Conservation (phyloP, 1,140 invertebrate genomes). For the Diachasma alloeum region DNA sequence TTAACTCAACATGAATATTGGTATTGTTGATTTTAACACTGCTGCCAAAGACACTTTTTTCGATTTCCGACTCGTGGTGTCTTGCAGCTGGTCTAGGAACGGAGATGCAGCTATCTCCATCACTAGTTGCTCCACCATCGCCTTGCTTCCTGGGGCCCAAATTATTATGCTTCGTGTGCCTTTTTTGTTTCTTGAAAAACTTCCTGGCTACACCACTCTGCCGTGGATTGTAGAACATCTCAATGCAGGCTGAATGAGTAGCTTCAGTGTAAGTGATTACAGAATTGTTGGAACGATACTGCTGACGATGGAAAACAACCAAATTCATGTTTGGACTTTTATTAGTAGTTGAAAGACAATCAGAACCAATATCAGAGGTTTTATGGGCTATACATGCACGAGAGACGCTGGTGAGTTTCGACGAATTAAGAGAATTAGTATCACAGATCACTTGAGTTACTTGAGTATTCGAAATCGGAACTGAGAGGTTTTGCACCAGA, state of each 20-base stretch:
- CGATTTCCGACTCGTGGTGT: slow-evolving; percentile 67
- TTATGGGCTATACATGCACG: slow-evolving; percentile 49
- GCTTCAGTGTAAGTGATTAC: slow-evolving; percentile 75
- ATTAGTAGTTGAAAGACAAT: slow-evolving; percentile 42
- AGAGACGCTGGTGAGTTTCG: slow-evolving; percentile 53
- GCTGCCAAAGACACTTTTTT: slow-evolving; percentile 72
- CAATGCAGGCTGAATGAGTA: slow-evolving; percentile 67
- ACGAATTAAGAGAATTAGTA: slow-evolving; percentile 57
- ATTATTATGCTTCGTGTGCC: slow-evolving; percentile 78
- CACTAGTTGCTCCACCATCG: slow-evolving; percentile 70
- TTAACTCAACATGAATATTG: slow-evolving; percentile 76
- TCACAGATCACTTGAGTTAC: slow-evolving; percentile 58
- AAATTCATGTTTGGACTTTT: slow-evolving; percentile 71
- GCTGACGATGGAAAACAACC: slow-evolving; percentile 73
- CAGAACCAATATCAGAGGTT: slow-evolving; percentile 47
- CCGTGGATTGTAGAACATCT: slow-evolving; percentile 91
- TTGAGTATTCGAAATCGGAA: slow-evolving; percentile 54
- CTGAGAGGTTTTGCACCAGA: slow-evolving; percentile 51
- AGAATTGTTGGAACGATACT: slow-evolving; percentile 75
- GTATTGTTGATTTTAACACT: slow-evolving; percentile 81
- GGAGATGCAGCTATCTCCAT: slow-evolving; percentile 62
- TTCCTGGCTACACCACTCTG: slow-evolving; percentile 91
- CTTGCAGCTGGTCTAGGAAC: slow-evolving; percentile 59
- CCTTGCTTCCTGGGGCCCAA: slow-evolving; percentile 72
- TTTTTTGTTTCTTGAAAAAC: slow-evolving; percentile 88